Evolutionary conservation across 92 coral and sea anemone species (phyloP), one percentile per base, ranked within the genome.

Genomic region (Meandrina meandrites): DNA sequence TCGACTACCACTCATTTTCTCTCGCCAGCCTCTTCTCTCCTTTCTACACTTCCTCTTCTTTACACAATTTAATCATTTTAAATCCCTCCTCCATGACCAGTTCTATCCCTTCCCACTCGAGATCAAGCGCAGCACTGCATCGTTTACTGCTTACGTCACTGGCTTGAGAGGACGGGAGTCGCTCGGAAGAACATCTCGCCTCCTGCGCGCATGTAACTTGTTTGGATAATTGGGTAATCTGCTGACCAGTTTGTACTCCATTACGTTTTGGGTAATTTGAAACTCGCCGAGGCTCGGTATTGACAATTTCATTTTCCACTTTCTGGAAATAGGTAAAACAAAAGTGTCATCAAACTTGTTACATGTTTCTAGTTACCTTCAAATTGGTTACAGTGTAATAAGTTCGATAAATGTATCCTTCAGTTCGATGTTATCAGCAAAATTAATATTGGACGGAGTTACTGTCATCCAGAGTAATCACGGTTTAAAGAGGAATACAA

Each of bases 31-130:
- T 17, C 24, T 34, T 36, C 75, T 70, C 40, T 68, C 42, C 47
- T 11, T 32, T 21, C 70, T 83, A 91, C 16, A 91, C 94, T 14
- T 91, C 94, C 16, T 75, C 94, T 76, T 91, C 94, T 79, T 78
- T 84, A 45, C 89, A 78, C 89, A 91, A 31, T 80, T 88, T 70
- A 42, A 91, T 85, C n/a, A 84, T 69, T 84, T 91, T 81, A 75
- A 81, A 79, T 1, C 94, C 90, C 21, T 91, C 84, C 30, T 85
- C 88, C 76, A 91, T 79, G n/a, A 66, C 79, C 36, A 91, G 89
- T 12, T 91, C 94, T 71, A 91, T 21, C 37, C 94, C 94, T 66
- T 91, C 94, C 94, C 94, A 91, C 69, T 91, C 94, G 3, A 91
- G 90, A 31, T 91, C 94, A 24, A 84, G 83, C 27, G 72, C 84